Conservation (phyloP, 2,888 invertebrate species). For the Theretra japonica region DNA sequence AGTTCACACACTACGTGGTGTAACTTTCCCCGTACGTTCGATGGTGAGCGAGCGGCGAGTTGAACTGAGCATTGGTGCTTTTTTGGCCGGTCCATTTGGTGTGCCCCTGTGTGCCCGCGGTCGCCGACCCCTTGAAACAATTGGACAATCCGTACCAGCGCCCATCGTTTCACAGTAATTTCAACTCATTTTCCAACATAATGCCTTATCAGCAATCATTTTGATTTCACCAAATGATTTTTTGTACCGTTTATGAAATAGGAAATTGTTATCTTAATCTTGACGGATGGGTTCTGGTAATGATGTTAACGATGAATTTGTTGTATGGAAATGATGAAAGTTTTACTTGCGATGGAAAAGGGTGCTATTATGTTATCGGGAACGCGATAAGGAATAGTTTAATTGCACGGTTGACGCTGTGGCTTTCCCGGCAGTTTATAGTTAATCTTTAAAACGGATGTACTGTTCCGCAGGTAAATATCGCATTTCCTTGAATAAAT, state of each 20-base stretch:
- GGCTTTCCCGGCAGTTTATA: conserved; percentile 1
- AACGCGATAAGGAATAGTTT: conserved; percentile 9
- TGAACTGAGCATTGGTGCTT: conserved; percentile 45
- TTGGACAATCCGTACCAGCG: conserved; percentile 48
- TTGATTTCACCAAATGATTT: neutral
- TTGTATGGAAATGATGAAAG: conserved; percentile 17
- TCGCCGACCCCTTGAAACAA: conserved; percentile 67
- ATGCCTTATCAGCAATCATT: neutral
- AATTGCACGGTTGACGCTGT: neutral
- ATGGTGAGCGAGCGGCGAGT: conserved; percentile 23
- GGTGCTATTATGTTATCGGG: neutral
- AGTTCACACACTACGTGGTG: neutral
- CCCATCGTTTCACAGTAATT: conserved; percentile 18
- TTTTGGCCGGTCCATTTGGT: conserved; percentile 61
- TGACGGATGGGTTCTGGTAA: conserved; percentile 8
- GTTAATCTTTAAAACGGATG: neutral
- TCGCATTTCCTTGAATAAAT: neutral
- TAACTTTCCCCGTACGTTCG: conserved; percentile 22
- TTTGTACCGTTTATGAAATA: neutral
- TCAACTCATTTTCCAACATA: conserved; percentile 18
- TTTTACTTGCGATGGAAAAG: neutral
- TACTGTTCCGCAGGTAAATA: neutral
- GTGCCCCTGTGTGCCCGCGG: conserved; percentile 42
- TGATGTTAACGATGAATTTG: conserved; percentile 6
- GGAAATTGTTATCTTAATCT: conserved; percentile 16